Percentiles rank a stretch among this genome's conserved stretches.
Conservation (phyloP, 2,797 vertebrate genomes). For the Sandelia bainsii region DNA sequence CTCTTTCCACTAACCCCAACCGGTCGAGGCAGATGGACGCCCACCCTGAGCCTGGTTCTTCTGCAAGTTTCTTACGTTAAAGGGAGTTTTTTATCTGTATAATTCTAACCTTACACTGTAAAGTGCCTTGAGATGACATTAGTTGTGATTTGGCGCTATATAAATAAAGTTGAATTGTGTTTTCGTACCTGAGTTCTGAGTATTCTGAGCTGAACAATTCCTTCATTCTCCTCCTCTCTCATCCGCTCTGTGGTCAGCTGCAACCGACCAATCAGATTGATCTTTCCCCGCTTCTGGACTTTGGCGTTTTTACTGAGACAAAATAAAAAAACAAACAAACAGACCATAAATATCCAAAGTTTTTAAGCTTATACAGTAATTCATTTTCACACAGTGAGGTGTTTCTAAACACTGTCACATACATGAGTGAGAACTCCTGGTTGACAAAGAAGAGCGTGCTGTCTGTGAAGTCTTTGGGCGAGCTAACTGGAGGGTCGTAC, state of each 20-base stretch:
- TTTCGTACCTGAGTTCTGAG: slow-evolving; percentile 92
- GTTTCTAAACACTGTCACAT: slow-evolving; percentile 57
- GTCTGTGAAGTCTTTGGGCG: slow-evolving; percentile 98
- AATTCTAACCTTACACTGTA: too few species aligned
- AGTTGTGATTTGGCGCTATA: too few species aligned
- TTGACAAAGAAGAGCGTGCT: slow-evolving; percentile 98
- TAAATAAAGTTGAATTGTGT: too few species aligned
- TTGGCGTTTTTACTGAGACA: slow-evolving; percentile 94
- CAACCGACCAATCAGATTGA: slow-evolving; percentile 95
- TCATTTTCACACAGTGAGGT: too few species aligned
- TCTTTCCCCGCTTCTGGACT: slow-evolving; percentile 97
- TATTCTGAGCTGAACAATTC: slow-evolving; percentile 96
- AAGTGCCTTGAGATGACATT: too few species aligned
- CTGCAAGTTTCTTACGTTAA: too few species aligned
- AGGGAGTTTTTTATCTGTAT: too few species aligned
- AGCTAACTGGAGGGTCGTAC: slow-evolving; percentile 94
- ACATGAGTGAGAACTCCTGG: slow-evolving; percentile 99
- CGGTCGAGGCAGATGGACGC: too few species aligned
- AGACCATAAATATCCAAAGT: neutral
- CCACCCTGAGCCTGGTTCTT: too few species aligned
- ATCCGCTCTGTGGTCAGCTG: slow-evolving; percentile 97
- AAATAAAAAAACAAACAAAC: neutral
- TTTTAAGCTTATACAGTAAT: neutral
- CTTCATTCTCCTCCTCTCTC: slow-evolving; percentile 97
- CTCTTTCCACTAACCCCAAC: too few species aligned